A percentile compares a stretch with the other conserved stretches of the same genome.
phyloP scores from a whole-genome alignment of 1,140 invertebrate genomes.

The Ceratina calcarata region DNA sequence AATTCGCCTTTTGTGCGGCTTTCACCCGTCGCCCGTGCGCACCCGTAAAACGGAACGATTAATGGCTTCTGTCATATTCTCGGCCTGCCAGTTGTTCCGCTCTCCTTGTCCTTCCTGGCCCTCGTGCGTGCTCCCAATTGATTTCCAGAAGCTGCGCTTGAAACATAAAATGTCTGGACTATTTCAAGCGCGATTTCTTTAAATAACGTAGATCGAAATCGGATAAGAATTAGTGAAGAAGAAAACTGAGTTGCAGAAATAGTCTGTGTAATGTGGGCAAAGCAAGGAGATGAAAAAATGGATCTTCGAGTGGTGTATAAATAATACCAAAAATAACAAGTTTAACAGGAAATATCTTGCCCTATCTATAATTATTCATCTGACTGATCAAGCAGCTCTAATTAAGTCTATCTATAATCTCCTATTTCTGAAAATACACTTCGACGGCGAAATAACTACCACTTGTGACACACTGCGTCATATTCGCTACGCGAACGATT shows the following conservation, averaged over 20 bases:
- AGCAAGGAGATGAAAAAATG: too few relatives aligned
- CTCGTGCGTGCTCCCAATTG: background rate
- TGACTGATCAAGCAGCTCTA: background rate
- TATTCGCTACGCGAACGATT: background rate
- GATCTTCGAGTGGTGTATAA: too few relatives aligned
- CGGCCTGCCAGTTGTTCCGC: slow-evolving; percentile 15
- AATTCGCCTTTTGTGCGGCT: slow-evolving; percentile 76
- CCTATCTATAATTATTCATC: background rate
- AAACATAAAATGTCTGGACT: too few relatives aligned
- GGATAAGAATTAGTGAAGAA: too few relatives aligned
- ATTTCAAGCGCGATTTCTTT: too few relatives aligned
- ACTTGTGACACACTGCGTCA: too few relatives aligned
- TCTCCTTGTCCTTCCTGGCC: slow-evolving; percentile 1
- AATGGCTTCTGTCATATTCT: slow-evolving; percentile 65
- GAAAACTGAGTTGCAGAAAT: too few relatives aligned
- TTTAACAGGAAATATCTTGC: background rate
- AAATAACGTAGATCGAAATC: too few relatives aligned
- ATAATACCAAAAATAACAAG: background rate
- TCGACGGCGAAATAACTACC: background rate
- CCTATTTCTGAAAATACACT: too few relatives aligned
- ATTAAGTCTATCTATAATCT: background rate
- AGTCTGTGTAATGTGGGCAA: too few relatives aligned
- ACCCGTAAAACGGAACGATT: slow-evolving; percentile 73
- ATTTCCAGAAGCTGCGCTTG: too few relatives aligned
- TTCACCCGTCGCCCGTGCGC: slow-evolving; percentile 53